Conservation (phyloP, 2,888 invertebrate species). For the Campoplex capitator region DNA sequence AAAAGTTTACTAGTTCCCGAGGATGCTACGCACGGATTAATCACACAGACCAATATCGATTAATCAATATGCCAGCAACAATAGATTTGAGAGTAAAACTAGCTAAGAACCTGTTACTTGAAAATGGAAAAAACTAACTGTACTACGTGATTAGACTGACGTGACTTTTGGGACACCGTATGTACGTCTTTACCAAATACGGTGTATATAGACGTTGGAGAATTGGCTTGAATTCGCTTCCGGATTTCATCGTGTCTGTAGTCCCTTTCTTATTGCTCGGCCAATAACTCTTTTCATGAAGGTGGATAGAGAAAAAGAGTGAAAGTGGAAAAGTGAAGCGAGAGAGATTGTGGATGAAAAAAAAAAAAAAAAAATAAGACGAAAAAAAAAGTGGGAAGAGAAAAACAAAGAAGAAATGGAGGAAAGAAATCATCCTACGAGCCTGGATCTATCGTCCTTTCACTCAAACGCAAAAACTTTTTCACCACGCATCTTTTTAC, state of each 20-base stretch:
- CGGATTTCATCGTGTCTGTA: conserved; percentile 38
- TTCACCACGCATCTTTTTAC: conserved; percentile 5
- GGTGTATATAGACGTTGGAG: conserved; percentile 10
- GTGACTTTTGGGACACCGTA: not conserved
- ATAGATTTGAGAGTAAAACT: not conserved
- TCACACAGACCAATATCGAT: too few species aligned
- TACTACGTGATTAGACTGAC: not conserved
- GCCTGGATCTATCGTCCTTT: conserved; percentile 53
- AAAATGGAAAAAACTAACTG: too few species aligned
- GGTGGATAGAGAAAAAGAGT: conserved; percentile 22
- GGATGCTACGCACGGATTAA: too few species aligned
- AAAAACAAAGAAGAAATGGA: conserved; percentile 12
- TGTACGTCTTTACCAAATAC: conserved; percentile 8
- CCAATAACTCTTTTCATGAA: conserved; percentile 50
- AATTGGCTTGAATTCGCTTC: conserved; percentile 55
- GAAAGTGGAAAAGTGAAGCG: conserved; percentile 44
- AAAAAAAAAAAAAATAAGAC: conserved; percentile 16
- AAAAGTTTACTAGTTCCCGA: too few species aligned
- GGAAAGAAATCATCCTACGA: conserved; percentile 38
- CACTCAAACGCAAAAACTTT: conserved; percentile 37
- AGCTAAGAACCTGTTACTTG: not conserved
- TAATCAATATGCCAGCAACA: not conserved
- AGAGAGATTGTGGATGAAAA: conserved; percentile 29
- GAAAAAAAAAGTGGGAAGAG: conserved; percentile 7
- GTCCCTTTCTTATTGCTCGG: conserved; percentile 29